Evolutionary conservation across 2,888 invertebrate genomes (phyloP), one percentile per base, ranked within the genome.

Genomic region (Dynastes hyllus): DNA sequence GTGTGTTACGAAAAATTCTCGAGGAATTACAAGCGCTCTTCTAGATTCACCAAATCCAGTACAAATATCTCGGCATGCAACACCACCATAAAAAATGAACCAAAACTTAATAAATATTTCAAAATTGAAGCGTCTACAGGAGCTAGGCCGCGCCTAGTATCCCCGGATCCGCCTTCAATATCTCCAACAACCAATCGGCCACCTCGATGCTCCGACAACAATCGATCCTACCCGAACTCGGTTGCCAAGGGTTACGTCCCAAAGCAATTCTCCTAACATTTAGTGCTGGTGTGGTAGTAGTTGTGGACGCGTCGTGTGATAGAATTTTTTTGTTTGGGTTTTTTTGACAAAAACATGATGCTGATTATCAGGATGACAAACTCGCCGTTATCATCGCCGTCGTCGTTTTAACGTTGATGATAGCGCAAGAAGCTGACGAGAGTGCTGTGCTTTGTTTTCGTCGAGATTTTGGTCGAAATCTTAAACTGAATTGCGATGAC

Each of bases 221-320:
- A 22, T n/a, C 89, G 89, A 86, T 79, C 29, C 27, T 65, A 6
- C 27, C 75, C 89, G 89, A 89, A 78, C 55, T 65, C 77, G 83
- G 89, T 89, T 89, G 88, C 88, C 85, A 89, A 85, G 89, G 89
- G 89, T 86, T 86, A 89, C 89, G 87, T 84, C 85, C 84, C 85
- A 86, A 88, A 86, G 87, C 85, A 84, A 85, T 83, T 85, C 85
- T 86, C 84, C 86, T 85, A 87, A 87, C 88, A 87, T 84, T 88
- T 88, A 89, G 89, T 89, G 85, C 86, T 87, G 85, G 86, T 88
- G 89, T 87, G 89, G 87, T 86, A 85, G 85, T 86, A 87, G 85
- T 83, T 86, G 87, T 86, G 87, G 84, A 84, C 83, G 85, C 87
- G 85, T 87, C 88, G 88, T 83, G 84, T 84, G 79, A 80, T 79